These are phyloP conservation scores for Exephanes ischioxanthus DNA, from an alignment of 2,888 invertebrate species.

Conservation along the genomic window DNA sequence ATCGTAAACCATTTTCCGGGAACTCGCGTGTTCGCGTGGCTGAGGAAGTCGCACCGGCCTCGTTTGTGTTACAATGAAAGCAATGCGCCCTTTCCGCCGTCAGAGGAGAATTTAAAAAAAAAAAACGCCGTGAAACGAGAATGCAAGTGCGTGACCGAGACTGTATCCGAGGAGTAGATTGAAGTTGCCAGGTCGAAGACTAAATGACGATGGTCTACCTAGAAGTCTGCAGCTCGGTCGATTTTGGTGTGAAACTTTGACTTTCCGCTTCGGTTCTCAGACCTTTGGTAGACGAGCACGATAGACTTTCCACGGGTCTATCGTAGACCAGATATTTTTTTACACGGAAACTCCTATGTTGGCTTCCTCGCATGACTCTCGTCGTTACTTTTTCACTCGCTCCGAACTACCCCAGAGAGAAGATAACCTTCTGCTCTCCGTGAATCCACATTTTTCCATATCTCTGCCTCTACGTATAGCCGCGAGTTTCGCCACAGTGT, in stretches of 20 bases:
- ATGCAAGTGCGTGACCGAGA: not conserved
- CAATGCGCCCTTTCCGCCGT: slow-evolving; percentile 9
- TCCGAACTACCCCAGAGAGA: not conserved
- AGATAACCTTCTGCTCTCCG: not conserved
- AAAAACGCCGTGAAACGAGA: not conserved
- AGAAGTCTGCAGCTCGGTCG: too few relatives aligned
- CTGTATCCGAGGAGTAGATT: not conserved
- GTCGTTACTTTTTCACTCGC: not conserved
- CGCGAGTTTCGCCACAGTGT: not conserved
- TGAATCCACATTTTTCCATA: slow-evolving; percentile 5
- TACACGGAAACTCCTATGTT: not conserved
- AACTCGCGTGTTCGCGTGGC: slow-evolving; percentile 53
- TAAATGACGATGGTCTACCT: too few relatives aligned
- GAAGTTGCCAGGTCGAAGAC: not conserved
- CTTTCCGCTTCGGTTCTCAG: too few relatives aligned
- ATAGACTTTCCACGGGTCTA: too few relatives aligned
- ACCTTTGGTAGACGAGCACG: too few relatives aligned
- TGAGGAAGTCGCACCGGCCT: slow-evolving; percentile 40
- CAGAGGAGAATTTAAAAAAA: not conserved
- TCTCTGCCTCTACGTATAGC: not conserved
- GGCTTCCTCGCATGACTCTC: not conserved
- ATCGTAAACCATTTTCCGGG: slow-evolving; percentile 60
- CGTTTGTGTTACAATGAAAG: slow-evolving; percentile 20
- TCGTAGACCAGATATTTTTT: too few relatives aligned
- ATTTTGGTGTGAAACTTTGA: too few relatives aligned